Percentiles rank a stretch among this genome's conserved stretches.
Evolutionary conservation across 2,113 vertebrate species (phyloP).

Genomic region (Enhydra lutris): DNA sequence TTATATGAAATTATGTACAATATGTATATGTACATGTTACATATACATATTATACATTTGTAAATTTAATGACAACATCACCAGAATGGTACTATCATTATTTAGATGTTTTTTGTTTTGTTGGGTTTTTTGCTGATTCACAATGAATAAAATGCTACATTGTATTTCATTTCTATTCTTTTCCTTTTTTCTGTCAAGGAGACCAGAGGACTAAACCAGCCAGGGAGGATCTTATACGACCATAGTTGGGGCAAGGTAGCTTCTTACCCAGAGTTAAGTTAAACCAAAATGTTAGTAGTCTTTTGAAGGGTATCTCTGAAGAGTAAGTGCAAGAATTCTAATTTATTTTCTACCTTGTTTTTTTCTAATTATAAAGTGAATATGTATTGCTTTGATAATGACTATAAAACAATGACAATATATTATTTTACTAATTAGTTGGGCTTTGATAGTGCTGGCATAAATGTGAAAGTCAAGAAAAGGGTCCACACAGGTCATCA

Average conservation of each 20-base stretch:
- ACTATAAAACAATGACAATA: neutral
- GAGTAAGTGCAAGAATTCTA: neutral
- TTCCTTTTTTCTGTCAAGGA: neutral
- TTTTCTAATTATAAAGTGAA: neutral
- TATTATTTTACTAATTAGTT: neutral
- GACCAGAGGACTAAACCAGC: neutral
- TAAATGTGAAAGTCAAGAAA: neutral
- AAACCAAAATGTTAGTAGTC: neutral
- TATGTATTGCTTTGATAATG: neutral
- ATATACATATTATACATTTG: neutral
- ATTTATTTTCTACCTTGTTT: neutral
- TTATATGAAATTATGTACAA: neutral
- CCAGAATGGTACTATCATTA: neutral
- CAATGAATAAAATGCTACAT: neutral
- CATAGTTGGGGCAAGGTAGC: neutral
- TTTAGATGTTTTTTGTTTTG: neutral
- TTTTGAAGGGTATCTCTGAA: neutral
- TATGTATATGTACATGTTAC: neutral
- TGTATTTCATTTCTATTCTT: slow-evolving; percentile 3
- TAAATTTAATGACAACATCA: neutral
- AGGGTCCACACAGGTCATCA: neutral
- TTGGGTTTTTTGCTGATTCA: neutral
- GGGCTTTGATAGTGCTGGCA: neutral
- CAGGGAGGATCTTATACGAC: neutral
- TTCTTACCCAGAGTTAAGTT: neutral